Evolutionary conservation across 2,113 vertebrate species (phyloP), one percentile per base, ranked within the genome.

Genomic region (Saguinus imperator): DNA sequence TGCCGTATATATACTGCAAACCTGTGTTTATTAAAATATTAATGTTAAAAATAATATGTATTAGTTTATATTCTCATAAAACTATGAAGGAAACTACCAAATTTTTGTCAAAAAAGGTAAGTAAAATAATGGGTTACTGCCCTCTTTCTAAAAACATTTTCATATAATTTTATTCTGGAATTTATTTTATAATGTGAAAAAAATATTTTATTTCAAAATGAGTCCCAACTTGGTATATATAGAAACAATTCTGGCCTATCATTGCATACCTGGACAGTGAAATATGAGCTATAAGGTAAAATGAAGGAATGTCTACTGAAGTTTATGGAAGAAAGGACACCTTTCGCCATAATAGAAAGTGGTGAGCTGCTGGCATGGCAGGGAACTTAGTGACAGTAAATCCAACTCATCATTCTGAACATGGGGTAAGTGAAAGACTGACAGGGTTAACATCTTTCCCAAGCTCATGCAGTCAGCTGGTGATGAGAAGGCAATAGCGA

Each of bases 1-100:
- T 64, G 29, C 12, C 5, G 61, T 64, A 64, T 90, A 73, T 25
- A n/a, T 79, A 58, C 8, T 29, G 0, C 80, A 84, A 82, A 76
- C 27, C 29, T 27, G 37, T 85, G 87, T 70, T 94, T 87, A 92
- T 68, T 92, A 89, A 91, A 95, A 70, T 91, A 94, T 35, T 76
- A 89, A 83, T 76, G 79, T 29, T 84, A 95, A 90, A 82, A 76
- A 80, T 55, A 61, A 20, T 64, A 37, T 72, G 13, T 61, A 76
- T 55, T 72, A 61, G 18, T 66, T 86, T 79, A 0, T 68, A 43
- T 58, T 83, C 37, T 91, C 7, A 83, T 84, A 82, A 93, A 88
- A 94, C 25, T 58, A 3, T 76, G 16, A 40, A 91, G 16, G 16
- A 93, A 89, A 79, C 2, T 16, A 94, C 11, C 23, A 85, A 88